Evolutionary conservation across 2,888 invertebrate genomes (phyloP), one percentile per base, ranked within the genome.

Genomic region (Elegia similella): DNA sequence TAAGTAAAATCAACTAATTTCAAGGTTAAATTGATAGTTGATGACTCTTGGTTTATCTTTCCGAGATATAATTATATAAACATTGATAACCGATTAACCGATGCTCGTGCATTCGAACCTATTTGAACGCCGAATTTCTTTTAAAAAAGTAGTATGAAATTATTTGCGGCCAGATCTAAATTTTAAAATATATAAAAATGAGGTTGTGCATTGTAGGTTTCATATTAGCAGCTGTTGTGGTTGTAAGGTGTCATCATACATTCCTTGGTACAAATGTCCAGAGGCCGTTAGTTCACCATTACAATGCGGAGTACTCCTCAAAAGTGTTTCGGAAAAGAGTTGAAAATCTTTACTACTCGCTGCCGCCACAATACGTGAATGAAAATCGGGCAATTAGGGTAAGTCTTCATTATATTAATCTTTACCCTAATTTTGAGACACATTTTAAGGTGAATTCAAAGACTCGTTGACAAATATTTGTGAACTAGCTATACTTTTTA

Each of bases 191-290:
- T 52, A 10, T 23, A 0, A 66, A 52, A 58, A 76, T 82, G 80
- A 83, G 71, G 55, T 58, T 70, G 0, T 67, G 61, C 32, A 57
- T 65, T 7, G 8, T 71, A 2, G 46, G 64, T 0, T 65, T 75
- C 44, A 34, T 80, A 16, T 55, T 82, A 0, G 69, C 72, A 0
- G 62, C 60, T 0, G 56, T 81, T 0, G 75, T 75, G 0, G 56
- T 73, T 6, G 80, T 78, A 1, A 75, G 86, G 55, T 77, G 86
- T 65, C 59, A 62, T 0, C 81, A 86, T 55, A 76, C 77, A 0
- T 87, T 88, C 50, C 17, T 84, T 34, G 88, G 88, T 0, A 83
- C 84, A 0, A 87, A 67, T 60, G 75, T 85, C 0, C 23, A 58
- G 1, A 69, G 81, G n/a, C 73, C 75, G 0, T 1, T 77, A 52